Percentiles rank a stretch among this genome's conserved stretches.
These are phyloP conservation scores for Euplagia quadripunctaria DNA, from an alignment of 2,888 invertebrate genomes.

Conservation along the genomic window DNA sequence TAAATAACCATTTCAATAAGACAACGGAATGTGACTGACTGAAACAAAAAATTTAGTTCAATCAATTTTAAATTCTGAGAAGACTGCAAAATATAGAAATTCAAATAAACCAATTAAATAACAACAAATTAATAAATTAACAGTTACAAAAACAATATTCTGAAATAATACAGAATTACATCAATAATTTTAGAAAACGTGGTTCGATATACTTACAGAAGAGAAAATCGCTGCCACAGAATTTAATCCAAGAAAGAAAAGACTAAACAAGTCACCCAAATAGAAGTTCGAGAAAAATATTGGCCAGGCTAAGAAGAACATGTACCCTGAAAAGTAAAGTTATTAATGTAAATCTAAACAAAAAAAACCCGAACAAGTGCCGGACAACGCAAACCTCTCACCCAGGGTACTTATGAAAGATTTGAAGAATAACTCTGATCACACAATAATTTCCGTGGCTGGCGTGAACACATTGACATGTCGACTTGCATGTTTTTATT, in stretches of 20 bases:
- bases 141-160: background rate
- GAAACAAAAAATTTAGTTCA: constrained; percentile 26
- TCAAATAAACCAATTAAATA: background rate
- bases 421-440: no score
- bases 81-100: background rate
- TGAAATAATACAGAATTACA: background rate
- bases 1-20: constrained; percentile 57
- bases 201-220: constrained; percentile 55
- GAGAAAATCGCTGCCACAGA: constrained; percentile 55
- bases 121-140: background rate
- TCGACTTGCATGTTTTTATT: no score
- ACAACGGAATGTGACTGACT: constrained; percentile 64
- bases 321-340: constrained; percentile 51
- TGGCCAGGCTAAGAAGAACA: constrained; percentile 63
- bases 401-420: no score
- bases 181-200: background rate
- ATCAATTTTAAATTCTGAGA: background rate
- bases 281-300: constrained; percentile 63
- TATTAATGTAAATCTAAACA: background rate
- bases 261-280: constrained; percentile 59
- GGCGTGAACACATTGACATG: no score
- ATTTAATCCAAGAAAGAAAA: constrained; percentile 53
- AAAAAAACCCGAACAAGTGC: background rate
- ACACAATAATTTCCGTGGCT: no score
- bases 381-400: no score